Percentiles rank a stretch among this genome's conserved stretches.
These are phyloP conservation scores for Galeopterus variegatus DNA, from an alignment of 2,113 vertebrate species.

Conservation along the genomic window DNA sequence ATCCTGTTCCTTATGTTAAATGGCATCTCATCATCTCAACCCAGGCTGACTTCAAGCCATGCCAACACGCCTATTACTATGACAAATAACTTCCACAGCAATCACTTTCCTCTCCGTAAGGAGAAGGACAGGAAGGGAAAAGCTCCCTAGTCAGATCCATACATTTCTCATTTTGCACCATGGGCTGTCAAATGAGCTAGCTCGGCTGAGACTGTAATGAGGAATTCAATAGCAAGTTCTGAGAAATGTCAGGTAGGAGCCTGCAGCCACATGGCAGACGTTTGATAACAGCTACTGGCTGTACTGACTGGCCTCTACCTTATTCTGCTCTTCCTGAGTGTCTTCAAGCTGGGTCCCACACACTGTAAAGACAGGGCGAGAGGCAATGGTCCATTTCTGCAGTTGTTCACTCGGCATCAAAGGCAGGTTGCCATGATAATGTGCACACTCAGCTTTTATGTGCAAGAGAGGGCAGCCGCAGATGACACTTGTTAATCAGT, in stretches of 20 bases:
- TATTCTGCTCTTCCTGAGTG: background rate
- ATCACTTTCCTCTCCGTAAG: background rate
- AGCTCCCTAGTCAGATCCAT: background rate
- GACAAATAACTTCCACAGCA: constrained; percentile 31
- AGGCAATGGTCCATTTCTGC: background rate
- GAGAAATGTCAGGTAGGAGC: background rate
- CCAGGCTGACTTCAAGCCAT: background rate
- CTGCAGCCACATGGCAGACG: accelerated
- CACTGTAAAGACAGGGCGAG: background rate
- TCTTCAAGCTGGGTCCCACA: background rate
- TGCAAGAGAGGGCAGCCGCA: background rate
- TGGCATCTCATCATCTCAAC: background rate
- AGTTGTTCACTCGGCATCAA: background rate
- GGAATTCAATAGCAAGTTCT: background rate
- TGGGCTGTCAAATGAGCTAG: background rate
- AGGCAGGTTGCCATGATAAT: background rate
- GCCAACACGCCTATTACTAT: background rate
- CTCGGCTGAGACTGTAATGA: background rate
- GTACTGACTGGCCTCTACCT: background rate
- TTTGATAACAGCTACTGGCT: background rate
- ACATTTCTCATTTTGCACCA: background rate
- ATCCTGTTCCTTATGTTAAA: background rate
- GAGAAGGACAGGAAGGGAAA: constrained; percentile 36
- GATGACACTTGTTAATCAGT: background rate
- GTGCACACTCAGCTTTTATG: accelerated